These are phyloP conservation scores for Drosophila meridionalis DNA, from an alignment of 2,888 invertebrate genomes.

Conservation along the genomic window DNA sequence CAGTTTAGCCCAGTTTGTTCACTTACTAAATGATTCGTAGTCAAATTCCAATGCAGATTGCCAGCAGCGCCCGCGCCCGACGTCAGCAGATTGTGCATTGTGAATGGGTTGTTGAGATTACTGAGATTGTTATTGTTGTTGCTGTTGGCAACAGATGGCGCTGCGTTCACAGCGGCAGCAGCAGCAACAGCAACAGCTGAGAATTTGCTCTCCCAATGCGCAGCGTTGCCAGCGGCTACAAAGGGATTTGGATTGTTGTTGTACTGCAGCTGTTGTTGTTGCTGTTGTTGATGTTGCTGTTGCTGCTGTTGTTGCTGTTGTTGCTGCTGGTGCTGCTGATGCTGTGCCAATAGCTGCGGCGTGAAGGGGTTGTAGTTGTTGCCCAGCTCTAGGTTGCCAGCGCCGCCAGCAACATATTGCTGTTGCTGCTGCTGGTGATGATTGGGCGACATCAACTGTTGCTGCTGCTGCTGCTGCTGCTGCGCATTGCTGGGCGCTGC, in stretches of 20 bases:
- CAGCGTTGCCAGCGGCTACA: conserved; percentile 49
- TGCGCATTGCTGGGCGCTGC: conserved; percentile 61
- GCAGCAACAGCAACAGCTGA: conserved; percentile 55
- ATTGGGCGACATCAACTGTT: conserved; percentile 72
- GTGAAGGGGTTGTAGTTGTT: conserved; percentile 69
- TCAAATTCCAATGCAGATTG: conserved; percentile 77
- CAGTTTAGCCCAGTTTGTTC: neutral
- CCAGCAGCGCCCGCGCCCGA: conserved; percentile 52
- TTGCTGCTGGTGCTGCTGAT: conserved; percentile 63
- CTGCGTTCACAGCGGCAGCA: conserved; percentile 52
- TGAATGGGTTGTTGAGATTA: conserved; percentile 79
- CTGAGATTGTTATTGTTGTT: conserved; percentile 62
- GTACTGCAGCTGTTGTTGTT: conserved; percentile 64
- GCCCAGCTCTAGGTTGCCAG: conserved; percentile 52
- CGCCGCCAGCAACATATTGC: conserved; percentile 49
- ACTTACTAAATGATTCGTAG: conserved; percentile 69
- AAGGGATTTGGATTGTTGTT: conserved; percentile 74
- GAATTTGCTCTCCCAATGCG: conserved; percentile 73
- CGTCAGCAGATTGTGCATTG: conserved; percentile 73
- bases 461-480: conserved; percentile 43
- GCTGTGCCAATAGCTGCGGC: conserved; percentile 64
- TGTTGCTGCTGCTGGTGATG: conserved; percentile 70
- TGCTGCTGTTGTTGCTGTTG: conserved; percentile 60
- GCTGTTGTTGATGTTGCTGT: conserved; percentile 60
- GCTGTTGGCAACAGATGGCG: conserved; percentile 46